Evolutionary conservation across 2,888 invertebrate genomes (phyloP), one percentile per base, ranked within the genome.

Genomic region (Habrosyne pyritoides): DNA sequence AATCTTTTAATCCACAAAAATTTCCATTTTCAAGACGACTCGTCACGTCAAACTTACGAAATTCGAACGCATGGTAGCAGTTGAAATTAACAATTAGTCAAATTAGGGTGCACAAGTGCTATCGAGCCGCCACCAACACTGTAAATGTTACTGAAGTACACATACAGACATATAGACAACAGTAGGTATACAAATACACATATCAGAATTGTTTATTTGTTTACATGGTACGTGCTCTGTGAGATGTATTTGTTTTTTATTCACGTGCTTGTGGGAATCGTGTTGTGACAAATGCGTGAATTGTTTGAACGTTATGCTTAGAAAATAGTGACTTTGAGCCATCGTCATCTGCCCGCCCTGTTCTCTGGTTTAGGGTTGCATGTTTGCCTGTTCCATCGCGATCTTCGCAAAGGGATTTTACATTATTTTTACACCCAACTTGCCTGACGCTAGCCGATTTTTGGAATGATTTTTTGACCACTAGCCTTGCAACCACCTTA

Each of bases 1-100:
- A n/a, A n/a, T n/a, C n/a, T n/a, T n/a, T n/a, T n/a, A n/a, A n/a
- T n/a, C n/a, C n/a, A n/a, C n/a, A n/a, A n/a, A n/a, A n/a, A n/a
- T n/a, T n/a, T n/a, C n/a, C 8, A 4, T n/a, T 33, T 33, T n/a
- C 12, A 33, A 60, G 54, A 62, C 55, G 63, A 66, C 64, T 66
- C 68, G 64, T 64, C 57, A 61, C 74, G 69, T 63, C 75, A 69
- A 78, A 81, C 79, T 75, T 67, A 76, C 72, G 58, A 70, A 62
- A 67, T 64, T 57, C n/a, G n/a, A 4, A 60, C 71, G 59, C 68
- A 74, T 63, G 57, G 66, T 63, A 64, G 58, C 6, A 42, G 56
- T 55, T 55, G 56, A 49, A 48, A 60, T 22, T n/a, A 4, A 33
- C n/a, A 6, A 21, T 22, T 51, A 30, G n/a, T 52, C 53, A 55